Evolutionary conservation across 2,888 invertebrate genomes (phyloP).

Genomic region (Microctonus aethiopoides): DNA sequence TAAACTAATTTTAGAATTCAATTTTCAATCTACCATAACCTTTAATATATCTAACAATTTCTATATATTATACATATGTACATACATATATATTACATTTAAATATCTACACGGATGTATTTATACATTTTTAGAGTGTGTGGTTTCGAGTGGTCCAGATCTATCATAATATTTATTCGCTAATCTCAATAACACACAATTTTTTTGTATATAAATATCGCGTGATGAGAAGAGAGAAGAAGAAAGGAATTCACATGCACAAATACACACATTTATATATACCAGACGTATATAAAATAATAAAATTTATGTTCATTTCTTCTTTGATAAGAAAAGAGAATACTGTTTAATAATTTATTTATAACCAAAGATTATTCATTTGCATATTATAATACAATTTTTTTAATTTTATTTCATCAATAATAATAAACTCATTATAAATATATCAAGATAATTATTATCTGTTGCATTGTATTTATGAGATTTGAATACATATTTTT

Average conservation of each 20-base stretch:
- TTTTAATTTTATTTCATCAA: constrained; percentile 37
- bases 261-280: too few relatives aligned
- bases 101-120: constrained; percentile 37
- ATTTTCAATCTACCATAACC: constrained; percentile 31
- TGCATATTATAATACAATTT: constrained; percentile 36
- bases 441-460: constrained; percentile 32
- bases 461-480: constrained; percentile 5
- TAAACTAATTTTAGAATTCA: constrained; percentile 32
- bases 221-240: neutral
- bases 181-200: neutral
- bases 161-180: constrained; percentile 15
- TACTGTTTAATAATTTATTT: constrained; percentile 9
- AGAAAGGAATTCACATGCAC: neutral
- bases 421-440: constrained; percentile 8
- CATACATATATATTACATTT: constrained; percentile 27
- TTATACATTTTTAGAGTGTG: constrained; percentile 34
- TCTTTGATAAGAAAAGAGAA: constrained; percentile 27
- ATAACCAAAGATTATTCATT: constrained; percentile 37
- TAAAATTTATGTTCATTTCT: neutral
- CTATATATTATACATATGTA: neutral
- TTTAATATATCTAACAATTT: constrained; percentile 15
- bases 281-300: neutral
- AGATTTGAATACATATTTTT: constrained; percentile 1
- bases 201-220: neutral
- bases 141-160: constrained; percentile 31